Evolutionary conservation across 2,888 invertebrate genomes (phyloP), one percentile per base, ranked within the genome.

Genomic region (Nowickia ferox): DNA sequence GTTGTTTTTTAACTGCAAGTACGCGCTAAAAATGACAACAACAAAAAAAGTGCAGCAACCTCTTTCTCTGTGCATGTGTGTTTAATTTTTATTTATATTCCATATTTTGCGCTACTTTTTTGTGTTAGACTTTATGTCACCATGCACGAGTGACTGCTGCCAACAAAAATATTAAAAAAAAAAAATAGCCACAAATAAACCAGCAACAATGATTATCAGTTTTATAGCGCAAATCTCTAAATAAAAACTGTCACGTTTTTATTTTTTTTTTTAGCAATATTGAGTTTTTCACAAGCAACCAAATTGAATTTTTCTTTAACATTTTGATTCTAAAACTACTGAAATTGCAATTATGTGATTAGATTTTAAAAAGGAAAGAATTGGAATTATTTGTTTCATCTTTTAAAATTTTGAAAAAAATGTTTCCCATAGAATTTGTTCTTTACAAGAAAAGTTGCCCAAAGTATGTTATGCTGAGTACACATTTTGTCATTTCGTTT

Each of bases 41-140:
- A 51, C n/a, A 38, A 68, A 48, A 81, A 82, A 81, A 74, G 63
- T 79, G 82, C 82, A 86, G 65, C 75, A 79, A 79, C 63, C 71
- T 81, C 72, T 59, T 69, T 82, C 65, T 69, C 17, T 44, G 68
- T 57, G 15, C 30, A n/a, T 76, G 61, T 38, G 13, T 15, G 11
- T 19, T 40, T 63, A 53, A 5, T 63, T 80, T 68, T 59, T 55
- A 55, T 63, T 75, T 22, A 15, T 10, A 55, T 72, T 53, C 61
- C 44, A 19, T 74, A 66, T 42, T 78, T 69, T 69, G 72, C 30
- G 63, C 55, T 69, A 55, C 53, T 40, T 76, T 63, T 79, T 55
- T 59, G 51, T 74, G 77, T 57, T 79, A 86, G 85, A 86, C 85
- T 82, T 79, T 53, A 19, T 82, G 85, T 82, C 85, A 86, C 85